Evolutionary conservation across 2,888 invertebrate genomes (phyloP).

Genomic region (Creontiades dilutus): DNA sequence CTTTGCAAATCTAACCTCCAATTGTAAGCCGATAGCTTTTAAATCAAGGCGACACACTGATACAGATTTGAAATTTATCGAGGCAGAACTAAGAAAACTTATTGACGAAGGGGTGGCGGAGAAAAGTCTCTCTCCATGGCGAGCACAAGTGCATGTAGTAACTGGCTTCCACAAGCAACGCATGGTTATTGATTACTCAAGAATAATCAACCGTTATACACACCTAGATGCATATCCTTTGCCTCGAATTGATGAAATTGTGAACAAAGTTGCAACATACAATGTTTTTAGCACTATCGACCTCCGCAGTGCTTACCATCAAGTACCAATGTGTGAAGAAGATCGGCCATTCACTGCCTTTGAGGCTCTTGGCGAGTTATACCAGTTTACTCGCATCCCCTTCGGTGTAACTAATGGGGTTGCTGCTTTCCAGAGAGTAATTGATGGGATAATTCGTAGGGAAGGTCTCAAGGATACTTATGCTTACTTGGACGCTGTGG

Average conservation of each 20-base stretch:
- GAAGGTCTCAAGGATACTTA: neutral
- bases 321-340: neutral
- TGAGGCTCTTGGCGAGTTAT: constrained; percentile 1
- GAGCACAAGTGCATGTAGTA: constrained; percentile 34
- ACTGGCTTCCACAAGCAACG: neutral
- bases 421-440: neutral
- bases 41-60: neutral
- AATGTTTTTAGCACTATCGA: constrained; percentile 52
- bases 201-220: constrained; percentile 37
- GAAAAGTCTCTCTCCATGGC: constrained; percentile 29
- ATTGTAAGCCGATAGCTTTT: neutral
- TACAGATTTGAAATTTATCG: constrained; percentile 3
- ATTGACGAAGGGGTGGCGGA: neutral
- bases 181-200: constrained; percentile 47
- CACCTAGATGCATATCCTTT: neutral
- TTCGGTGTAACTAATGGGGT: neutral
- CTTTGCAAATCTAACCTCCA: neutral
- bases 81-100: neutral
- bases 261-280: constrained; percentile 18
- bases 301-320: constrained; percentile 40
- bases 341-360: constrained; percentile 22
- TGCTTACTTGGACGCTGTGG: neutral
- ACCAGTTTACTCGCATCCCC: neutral
- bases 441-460: neutral
- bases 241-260: neutral